phyloP scores from a whole-genome alignment of 1,140 invertebrate genomes.

The Dryas iulia region DNA sequence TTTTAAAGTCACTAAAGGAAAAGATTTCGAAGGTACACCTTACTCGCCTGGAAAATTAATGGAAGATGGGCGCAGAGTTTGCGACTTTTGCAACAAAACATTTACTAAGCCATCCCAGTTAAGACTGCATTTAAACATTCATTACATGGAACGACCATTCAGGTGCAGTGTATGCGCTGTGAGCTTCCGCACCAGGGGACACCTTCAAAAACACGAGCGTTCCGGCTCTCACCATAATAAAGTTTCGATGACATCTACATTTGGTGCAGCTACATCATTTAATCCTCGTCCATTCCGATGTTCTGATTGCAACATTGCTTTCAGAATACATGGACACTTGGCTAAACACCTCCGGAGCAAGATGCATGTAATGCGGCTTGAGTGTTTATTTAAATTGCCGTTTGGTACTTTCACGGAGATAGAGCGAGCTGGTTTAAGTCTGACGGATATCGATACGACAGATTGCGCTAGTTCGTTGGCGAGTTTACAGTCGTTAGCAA shows the following conservation, averaged over 20 bases:
- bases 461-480: conserved; percentile 96
- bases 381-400: conserved; percentile 95
- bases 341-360: conserved; percentile 98
- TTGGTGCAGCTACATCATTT: conserved; percentile 90
- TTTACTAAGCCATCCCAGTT: conserved; percentile 95
- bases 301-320: conserved; percentile 96
- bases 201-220: conserved; percentile 94
- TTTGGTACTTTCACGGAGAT: conserved; percentile 98
- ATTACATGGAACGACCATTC: conserved; percentile 96
- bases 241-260: conserved; percentile 92
- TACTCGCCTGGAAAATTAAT: conserved; percentile 79
- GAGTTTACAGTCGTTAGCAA: conserved; percentile 89
- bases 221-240: conserved; percentile 95
- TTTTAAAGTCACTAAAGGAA: conserved; percentile 73
- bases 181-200: conserved; percentile 94
- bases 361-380: conserved; percentile 97
- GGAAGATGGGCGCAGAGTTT: conserved; percentile 91
- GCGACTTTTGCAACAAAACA: conserved; percentile 93
- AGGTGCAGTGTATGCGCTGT: conserved; percentile 95
- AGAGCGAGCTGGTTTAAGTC: conserved; percentile 92
- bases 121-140: conserved; percentile 95
- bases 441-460: conserved; percentile 96
- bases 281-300: conserved; percentile 97
- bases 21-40: conserved; percentile 65
- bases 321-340: conserved; percentile 97